Percentiles rank a stretch among this genome's conserved stretches.
Conservation (phyloP, 2,888 invertebrate species). For the Liodrosophila aerea region DNA sequence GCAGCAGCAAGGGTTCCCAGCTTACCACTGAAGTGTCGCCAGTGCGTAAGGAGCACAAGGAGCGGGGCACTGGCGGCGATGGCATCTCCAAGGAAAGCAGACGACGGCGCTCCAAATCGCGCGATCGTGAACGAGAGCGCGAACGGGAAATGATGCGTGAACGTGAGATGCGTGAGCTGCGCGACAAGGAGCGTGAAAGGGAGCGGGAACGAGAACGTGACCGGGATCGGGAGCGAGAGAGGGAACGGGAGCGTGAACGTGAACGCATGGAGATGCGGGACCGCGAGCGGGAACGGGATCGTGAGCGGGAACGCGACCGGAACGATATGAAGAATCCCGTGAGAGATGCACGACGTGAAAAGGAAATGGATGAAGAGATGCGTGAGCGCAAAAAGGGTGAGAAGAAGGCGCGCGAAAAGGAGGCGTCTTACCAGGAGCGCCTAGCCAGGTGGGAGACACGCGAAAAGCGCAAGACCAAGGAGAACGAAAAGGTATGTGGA, state of each 20-base stretch:
- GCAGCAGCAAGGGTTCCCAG: constrained; percentile 55
- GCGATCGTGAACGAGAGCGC: constrained; percentile 83
- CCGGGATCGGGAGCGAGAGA: constrained; percentile 85
- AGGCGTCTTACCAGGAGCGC: constrained; percentile 97
- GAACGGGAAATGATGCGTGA: constrained; percentile 84
- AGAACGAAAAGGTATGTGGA: constrained; percentile 87
- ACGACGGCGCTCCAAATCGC: constrained; percentile 79
- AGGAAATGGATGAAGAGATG: constrained; percentile 95
- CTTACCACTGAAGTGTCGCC: constrained; percentile 66
- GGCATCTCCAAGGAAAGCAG: constrained; percentile 51
- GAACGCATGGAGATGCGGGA: constrained; percentile 48
- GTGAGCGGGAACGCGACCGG: constrained; percentile 46
- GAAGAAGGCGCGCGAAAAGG: constrained; percentile 95
- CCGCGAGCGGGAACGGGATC: constrained; percentile 47
- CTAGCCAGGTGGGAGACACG: constrained; percentile 91
- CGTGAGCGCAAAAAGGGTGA: constrained; percentile 95
- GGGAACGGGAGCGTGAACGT: constrained; percentile 83
- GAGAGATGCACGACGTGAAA: constrained; percentile 87
- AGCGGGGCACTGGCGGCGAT: constrained; percentile 45
- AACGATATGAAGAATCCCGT: constrained; percentile 84
- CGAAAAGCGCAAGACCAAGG: constrained; percentile 94
- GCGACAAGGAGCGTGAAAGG: constrained; percentile 78
- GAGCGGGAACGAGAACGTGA: constrained; percentile 83
- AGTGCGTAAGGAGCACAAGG: constrained; percentile 79
- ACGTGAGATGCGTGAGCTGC: constrained; percentile 78